phyloP scores from a whole-genome alignment of 2,113 vertebrate genomes.

The Herpetotheres cachinnans region DNA sequence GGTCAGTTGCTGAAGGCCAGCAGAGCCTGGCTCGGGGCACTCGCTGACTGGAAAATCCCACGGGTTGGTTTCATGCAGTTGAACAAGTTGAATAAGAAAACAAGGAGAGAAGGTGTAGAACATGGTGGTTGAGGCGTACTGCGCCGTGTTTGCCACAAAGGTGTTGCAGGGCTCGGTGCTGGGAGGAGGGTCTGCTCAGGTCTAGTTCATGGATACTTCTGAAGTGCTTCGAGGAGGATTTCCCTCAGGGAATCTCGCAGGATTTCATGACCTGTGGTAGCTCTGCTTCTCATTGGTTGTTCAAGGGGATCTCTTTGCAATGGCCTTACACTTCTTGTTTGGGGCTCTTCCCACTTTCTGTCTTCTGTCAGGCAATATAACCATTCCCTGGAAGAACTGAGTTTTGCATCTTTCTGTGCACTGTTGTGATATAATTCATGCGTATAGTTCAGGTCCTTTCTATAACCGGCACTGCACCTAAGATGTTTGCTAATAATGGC shows the following conservation, averaged over 20 bases:
- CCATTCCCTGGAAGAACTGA: not conserved
- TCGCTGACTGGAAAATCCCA: not conserved
- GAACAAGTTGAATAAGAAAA: not conserved
- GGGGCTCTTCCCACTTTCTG: not conserved
- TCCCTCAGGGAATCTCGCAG: not conserved
- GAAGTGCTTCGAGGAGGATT: not conserved
- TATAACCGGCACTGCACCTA: not conserved
- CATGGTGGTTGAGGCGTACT: not conserved
- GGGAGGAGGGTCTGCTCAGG: not conserved
- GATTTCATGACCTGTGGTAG: not conserved
- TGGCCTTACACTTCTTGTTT: not conserved
- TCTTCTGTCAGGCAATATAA: not conserved
- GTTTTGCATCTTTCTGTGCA: not conserved
- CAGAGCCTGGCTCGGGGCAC: not conserved
- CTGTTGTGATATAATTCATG: not conserved
- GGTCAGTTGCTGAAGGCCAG: not conserved
- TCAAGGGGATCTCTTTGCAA: not conserved
- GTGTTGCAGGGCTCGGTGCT: fast-evolving
- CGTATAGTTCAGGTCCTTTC: not conserved
- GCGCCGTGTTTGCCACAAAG: not conserved
- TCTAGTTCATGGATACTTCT: not conserved
- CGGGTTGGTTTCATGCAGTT: not conserved
- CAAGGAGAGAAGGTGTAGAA: not conserved
- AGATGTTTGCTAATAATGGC: not conserved
- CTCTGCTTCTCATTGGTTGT: fast-evolving